A percentile compares a stretch with the other conserved stretches of the same genome.
Conservation (phyloP, 1,140 invertebrate species). For the Zaprionus lachaisei region DNA sequence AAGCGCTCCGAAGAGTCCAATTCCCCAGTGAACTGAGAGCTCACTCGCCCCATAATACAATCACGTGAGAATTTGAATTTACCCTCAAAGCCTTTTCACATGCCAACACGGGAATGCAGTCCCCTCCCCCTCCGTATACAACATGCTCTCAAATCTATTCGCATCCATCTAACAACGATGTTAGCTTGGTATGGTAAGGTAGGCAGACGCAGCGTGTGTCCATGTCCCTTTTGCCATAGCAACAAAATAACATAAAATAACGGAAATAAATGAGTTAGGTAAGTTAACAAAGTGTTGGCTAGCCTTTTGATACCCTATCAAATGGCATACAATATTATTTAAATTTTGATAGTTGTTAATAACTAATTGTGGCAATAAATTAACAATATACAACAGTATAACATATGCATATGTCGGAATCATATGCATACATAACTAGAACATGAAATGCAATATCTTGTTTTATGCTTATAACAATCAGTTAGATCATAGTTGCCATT, state of each 20-base stretch:
- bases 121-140: background rate
- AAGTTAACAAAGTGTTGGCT: background rate
- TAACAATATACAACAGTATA: no score
- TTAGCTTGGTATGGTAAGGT: background rate
- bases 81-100: conserved; percentile 43
- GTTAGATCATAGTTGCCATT: background rate
- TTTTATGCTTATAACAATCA: no score
- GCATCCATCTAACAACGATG: conserved; percentile 15
- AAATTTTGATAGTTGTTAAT: no score
- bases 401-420: no score
- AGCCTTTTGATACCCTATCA: background rate
- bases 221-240: conserved; percentile 21
- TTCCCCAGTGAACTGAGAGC: conserved; percentile 48
- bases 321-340: no score
- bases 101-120: conserved; percentile 26
- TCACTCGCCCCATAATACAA: conserved; percentile 66
- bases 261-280: conserved; percentile 12
- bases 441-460: no score
- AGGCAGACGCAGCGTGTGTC: conserved; percentile 36
- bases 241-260: conserved; percentile 29
- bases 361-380: no score
- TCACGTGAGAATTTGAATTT: conserved; percentile 69
- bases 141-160: conserved; percentile 22
- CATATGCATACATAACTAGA: no score
- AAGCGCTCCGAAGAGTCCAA: conserved; percentile 56